Conservation (phyloP, 2,797 vertebrate species). For the Sebastes baramenuke region DNA sequence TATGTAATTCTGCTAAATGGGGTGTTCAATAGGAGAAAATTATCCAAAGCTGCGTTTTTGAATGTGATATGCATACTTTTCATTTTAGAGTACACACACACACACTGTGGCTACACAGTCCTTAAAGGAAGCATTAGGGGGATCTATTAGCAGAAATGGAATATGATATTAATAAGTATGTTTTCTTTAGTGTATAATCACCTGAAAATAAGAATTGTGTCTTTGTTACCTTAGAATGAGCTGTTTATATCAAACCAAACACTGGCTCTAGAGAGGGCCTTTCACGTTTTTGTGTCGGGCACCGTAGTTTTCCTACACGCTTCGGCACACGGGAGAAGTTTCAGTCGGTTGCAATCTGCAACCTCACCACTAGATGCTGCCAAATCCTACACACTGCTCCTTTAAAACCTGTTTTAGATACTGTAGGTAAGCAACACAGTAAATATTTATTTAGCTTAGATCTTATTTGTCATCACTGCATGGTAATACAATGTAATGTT, state of each 20-base stretch:
- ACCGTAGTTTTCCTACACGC: neutral
- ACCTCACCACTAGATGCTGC: neutral
- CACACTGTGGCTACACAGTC: neutral
- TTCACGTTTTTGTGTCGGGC: neutral
- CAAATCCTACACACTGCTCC: neutral
- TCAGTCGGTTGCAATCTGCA: neutral
- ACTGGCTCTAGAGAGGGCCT: no score
- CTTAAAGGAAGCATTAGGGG: neutral
- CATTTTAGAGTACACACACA: neutral
- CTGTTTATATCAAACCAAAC: neutral
- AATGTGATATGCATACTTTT: neutral
- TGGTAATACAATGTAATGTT: no score
- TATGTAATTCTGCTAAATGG: conserved; percentile 30
- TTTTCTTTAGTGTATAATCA: neutral
- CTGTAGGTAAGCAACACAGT: no score
- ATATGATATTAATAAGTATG: neutral
- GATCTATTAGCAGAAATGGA: neutral
- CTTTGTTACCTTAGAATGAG: neutral
- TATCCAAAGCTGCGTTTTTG: neutral
- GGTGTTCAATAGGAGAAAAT: neutral
- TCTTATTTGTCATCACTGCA: no score
- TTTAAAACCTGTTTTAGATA: no score
- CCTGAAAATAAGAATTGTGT: neutral
- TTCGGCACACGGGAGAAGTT: neutral
- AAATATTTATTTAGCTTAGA: no score